A percentile compares a stretch with the other conserved stretches of the same genome.
phyloP scores from a whole-genome alignment of 2,113 vertebrate genomes.

The Pteronura brasiliensis region DNA sequence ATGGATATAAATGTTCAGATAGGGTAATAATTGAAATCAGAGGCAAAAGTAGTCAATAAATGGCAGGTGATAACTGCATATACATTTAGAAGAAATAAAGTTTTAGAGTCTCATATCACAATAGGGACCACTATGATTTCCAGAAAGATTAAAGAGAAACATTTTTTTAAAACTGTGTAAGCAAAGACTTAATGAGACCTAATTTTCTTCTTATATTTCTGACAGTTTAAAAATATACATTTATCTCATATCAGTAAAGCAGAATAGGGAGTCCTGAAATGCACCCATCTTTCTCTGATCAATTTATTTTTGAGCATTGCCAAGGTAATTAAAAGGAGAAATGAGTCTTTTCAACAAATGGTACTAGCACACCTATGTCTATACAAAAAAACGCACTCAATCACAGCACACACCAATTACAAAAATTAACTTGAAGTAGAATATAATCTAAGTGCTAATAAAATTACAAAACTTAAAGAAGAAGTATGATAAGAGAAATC shows the following conservation, averaged over 20 bases:
- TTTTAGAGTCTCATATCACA: neutral
- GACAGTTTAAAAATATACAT: neutral
- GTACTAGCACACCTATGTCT: neutral
- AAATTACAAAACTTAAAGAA: conserved; percentile 6
- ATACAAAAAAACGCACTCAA: neutral
- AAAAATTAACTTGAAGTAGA: conserved; percentile 16
- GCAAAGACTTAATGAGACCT: neutral
- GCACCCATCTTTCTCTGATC: neutral
- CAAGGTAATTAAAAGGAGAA: neutral
- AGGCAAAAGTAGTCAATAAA: neutral
- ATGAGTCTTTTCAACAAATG: neutral
- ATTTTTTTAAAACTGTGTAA: neutral
- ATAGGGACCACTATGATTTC: neutral
- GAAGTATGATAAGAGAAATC: neutral
- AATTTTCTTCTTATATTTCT: neutral
- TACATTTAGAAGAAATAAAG: neutral
- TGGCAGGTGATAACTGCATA: neutral
- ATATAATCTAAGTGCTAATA: neutral
- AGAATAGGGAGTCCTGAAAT: neutral
- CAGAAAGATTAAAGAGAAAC: neutral
- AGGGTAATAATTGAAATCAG: neutral
- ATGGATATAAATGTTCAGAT: neutral
- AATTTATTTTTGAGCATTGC: neutral
- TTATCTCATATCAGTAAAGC: neutral
- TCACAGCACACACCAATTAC: neutral